Percentiles rank a stretch among this genome's conserved stretches.
These are phyloP conservation scores for Rattus rattus DNA, from an alignment of 2,113 vertebrate genomes.

Conservation along the genomic window DNA sequence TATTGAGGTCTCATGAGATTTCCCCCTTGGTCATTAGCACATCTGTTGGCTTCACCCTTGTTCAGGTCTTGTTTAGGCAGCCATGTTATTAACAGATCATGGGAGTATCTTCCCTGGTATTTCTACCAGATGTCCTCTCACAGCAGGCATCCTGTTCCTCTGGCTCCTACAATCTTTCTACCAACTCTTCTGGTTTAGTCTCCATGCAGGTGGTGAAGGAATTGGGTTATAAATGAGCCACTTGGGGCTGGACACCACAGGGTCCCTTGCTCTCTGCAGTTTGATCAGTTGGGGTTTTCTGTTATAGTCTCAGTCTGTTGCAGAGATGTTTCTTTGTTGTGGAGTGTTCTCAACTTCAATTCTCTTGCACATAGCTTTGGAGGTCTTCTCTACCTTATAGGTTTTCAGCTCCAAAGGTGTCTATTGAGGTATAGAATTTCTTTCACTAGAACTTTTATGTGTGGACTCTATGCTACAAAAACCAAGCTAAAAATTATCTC, in stretches of 20 bases:
- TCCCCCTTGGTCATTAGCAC: not conserved
- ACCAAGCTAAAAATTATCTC: not conserved
- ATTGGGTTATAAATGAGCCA: not conserved
- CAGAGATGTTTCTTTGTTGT: not conserved
- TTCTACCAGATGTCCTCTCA: not conserved
- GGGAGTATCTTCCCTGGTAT: not conserved
- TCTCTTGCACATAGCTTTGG: not conserved
- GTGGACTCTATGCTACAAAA: not conserved
- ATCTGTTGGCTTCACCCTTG: not conserved
- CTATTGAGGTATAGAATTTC: not conserved
- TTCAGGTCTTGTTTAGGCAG: not conserved
- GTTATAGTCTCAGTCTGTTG: not conserved
- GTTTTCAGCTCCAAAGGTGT: not conserved
- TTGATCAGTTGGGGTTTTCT: not conserved
- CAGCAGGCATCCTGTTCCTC: not conserved
- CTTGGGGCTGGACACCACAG: not conserved
- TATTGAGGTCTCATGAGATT: not conserved
- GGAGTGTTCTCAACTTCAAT: constrained; percentile 9
- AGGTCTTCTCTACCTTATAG: not conserved
- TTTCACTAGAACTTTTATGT: constrained; percentile 20
- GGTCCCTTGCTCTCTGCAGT: not conserved
- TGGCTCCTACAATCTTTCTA: not conserved
- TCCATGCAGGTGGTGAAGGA: not conserved
- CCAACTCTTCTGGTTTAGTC: not conserved
- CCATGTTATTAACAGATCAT: not conserved